Conservation (phyloP, 1,140 invertebrate genomes). For the Helicoverpa zea region DNA sequence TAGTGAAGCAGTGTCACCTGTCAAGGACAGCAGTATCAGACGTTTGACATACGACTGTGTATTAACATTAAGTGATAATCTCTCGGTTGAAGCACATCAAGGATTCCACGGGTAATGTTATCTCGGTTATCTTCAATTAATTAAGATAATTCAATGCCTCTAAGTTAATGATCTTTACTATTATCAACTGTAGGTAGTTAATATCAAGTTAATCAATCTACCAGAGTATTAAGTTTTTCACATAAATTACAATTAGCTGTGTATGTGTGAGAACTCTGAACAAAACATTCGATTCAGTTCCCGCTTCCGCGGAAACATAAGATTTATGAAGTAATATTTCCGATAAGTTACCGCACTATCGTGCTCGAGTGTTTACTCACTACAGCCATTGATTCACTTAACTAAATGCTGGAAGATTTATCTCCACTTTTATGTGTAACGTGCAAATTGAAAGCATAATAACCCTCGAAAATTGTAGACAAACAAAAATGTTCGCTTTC, state of each 20-base stretch:
- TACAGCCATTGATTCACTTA: conserved; percentile 1
- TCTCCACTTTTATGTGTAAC: neutral
- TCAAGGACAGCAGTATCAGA: conserved; percentile 10
- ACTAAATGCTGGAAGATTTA: neutral
- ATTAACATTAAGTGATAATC: neutral
- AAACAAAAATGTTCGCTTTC: neutral
- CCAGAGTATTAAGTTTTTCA: neutral
- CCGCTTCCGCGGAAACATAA: neutral
- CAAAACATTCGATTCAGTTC: neutral
- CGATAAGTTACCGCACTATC: neutral
- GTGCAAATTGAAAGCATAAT: neutral
- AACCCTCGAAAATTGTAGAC: neutral
- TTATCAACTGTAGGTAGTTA: neutral
- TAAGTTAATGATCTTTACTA: neutral
- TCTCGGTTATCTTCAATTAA: conserved; percentile 25
- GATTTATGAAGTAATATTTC: conserved; percentile 18
- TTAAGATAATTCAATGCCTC: neutral
- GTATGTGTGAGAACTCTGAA: neutral
- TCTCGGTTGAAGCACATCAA: neutral
- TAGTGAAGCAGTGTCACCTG: neutral
- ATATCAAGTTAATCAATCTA: neutral
- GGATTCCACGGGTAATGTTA: conserved; percentile 19
- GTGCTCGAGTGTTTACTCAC: neutral
- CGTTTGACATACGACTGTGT: conserved; percentile 22
- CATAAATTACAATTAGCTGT: neutral